Percentiles rank a stretch among this genome's conserved stretches.
phyloP scores from a whole-genome alignment of 2,888 invertebrate species.

The Scotopteryx bipunctaria region DNA sequence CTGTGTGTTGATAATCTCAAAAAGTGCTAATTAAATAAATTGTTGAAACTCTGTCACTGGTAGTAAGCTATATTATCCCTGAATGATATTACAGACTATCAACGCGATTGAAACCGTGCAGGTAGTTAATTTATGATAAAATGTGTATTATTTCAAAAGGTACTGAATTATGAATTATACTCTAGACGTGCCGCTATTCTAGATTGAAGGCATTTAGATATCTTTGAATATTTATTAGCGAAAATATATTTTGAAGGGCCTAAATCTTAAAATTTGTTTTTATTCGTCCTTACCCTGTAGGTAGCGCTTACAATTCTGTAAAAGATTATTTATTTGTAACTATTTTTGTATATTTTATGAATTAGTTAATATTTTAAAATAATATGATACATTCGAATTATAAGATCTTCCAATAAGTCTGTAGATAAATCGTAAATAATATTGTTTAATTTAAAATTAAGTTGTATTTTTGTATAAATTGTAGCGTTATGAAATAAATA shows the following conservation, averaged over 20 bases:
- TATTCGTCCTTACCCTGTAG: conserved; percentile 51
- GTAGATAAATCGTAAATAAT: conserved; percentile 70
- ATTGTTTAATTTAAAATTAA: conserved; percentile 52
- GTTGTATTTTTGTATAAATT: conserved; percentile 71
- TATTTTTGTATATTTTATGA: conserved; percentile 75
- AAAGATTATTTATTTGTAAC: conserved; percentile 80
- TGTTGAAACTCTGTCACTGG: too few relatives aligned
- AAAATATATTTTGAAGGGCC: conserved; percentile 14
- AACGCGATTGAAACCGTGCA: too few relatives aligned
- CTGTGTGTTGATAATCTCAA: too few relatives aligned
- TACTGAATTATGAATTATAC: conserved; percentile 21
- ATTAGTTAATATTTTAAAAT: conserved; percentile 52
- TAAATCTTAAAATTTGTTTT: conserved; percentile 1
- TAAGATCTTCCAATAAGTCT: conserved; percentile 72
- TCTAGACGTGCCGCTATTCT: conserved; percentile 4
- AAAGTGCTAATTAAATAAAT: too few relatives aligned
- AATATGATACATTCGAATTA: conserved; percentile 49
- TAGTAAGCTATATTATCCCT: too few relatives aligned
- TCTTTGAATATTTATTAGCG: neutral
- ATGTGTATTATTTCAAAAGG: conserved; percentile 5
- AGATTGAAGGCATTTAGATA: neutral
- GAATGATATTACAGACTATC: too few relatives aligned
- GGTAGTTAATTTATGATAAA: too few relatives aligned
- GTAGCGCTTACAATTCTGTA: conserved; percentile 62
- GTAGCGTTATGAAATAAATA: conserved; percentile 65